Base-by-base conservation (phyloP, 1,140 invertebrate genomes). In the Diorhabda carinulata region DNA sequence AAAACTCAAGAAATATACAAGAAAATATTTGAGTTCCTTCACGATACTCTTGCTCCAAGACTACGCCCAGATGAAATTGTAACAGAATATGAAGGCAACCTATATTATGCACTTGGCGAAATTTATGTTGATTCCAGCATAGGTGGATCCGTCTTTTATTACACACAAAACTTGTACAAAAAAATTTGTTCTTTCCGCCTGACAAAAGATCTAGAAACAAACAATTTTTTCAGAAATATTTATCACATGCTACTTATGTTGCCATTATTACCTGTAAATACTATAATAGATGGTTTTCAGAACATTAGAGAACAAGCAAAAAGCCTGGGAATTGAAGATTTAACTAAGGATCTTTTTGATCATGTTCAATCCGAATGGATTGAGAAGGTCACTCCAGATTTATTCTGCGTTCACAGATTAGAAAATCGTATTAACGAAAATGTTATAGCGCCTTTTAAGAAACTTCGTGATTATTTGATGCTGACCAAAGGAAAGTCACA, bases 391-490 rank as follows among this genome's bases (percentile, higher is more conserved):
- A 80, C 77, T 2, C 74, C 77, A 0, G 75, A 78, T 57, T 66
- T 78, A 25, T 78, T 80, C 67, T 77, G 77, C 60, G 74, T 78
- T 2, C 76, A 80, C 57, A 66, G 74, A 41, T 57, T 78, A 4
- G 77, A 78, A 66, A 77, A 78, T 67, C 65, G 77, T 2, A 80
- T 78, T 42, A 80, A 77, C 61, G 77, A 80, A 69, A 78, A 78
- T 62, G 74, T 80, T 9, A 75, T 78, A 2, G 74, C 74, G 2
- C 76, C 77, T 1, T 78, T 78, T 58, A 78, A 78, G 61, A 80
- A 78, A 68, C 66, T 78, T 10, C 47, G 76, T 5, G 78, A 78
- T 59, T 74, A 76, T 47, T 43, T 79, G 43, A 71, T 77, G 59
- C 25, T 74, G 4, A 60, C 74, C 7, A 78, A 77, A 64, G 74